Percentiles rank a stretch among this genome's conserved stretches.
Conservation (phyloP, 2,797 vertebrate species). For the Myotis myotis region DNA sequence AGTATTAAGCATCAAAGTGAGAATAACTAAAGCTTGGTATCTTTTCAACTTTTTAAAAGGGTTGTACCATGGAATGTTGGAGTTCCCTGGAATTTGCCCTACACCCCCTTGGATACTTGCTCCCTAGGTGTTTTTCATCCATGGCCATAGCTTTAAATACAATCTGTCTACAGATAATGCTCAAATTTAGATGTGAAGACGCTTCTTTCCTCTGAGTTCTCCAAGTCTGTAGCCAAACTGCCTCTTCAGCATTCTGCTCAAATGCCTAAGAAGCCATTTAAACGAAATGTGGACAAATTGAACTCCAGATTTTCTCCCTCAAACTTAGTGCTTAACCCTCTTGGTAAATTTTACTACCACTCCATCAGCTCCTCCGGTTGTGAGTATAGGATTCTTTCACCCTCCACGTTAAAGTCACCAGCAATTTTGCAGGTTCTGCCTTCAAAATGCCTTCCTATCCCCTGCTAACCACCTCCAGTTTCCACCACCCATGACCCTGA, state of each 20-base stretch:
- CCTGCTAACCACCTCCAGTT: neutral
- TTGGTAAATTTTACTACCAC: neutral
- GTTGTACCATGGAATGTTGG: neutral
- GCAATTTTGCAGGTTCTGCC: neutral
- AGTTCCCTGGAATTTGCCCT: neutral
- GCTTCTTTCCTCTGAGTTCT: neutral
- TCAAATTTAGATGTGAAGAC: neutral
- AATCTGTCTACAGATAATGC: neutral
- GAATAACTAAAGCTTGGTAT: neutral
- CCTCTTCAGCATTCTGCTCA: neutral
- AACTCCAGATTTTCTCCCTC: neutral
- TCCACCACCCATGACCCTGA: neutral
- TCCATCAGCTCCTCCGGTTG: neutral
- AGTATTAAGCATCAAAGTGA: neutral
- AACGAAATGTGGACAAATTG: neutral
- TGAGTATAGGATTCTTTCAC: neutral
- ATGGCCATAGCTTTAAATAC: neutral
- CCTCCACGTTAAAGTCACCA: neutral
- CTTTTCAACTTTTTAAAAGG: neutral
- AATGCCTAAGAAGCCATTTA: neutral
- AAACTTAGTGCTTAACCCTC: neutral
- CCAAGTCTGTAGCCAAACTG: neutral
- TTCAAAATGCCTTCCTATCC: neutral
- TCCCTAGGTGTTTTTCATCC: neutral
- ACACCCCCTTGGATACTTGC: neutral